Evolutionary conservation across 2,113 vertebrate genomes (phyloP), one percentile per base, ranked within the genome.

Genomic region (Eolophus roseicapilla): DNA sequence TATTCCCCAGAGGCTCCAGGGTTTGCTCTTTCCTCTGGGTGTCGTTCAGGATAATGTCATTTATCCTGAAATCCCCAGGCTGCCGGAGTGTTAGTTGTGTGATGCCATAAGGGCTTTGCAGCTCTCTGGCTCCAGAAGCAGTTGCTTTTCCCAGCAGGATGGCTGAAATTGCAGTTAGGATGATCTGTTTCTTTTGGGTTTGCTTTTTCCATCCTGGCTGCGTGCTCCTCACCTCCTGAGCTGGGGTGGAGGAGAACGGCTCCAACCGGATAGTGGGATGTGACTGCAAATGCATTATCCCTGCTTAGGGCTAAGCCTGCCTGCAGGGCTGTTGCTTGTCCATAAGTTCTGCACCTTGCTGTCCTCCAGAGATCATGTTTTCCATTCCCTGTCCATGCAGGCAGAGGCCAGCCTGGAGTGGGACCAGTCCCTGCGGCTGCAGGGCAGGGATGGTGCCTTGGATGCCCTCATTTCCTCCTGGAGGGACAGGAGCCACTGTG

Each of bases 221-320:
- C 0, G 4, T 77, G 8, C 17, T 77, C 37, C 17, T n/a, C 8
- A 0, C 15, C 17, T 41, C 65, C 55, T 13, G 39, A 29, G 28
- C 62, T 0, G 3, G 55, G 41, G 7, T n/a, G 65, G 43, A 35
- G 25, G 19, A 18, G 19, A 74, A 0, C 19, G 9, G 29, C 20
- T 44, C 0, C 2, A 18, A n/a, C 4, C 0, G 6, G 23, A 33
- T 7, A 1, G 29, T 0, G 0, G 65, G 71, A 13, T 15, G 1
- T 33, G 14, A 7, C 47, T 67, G n/a, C 4, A 60, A 14, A 16
- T 15, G 4, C 5, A 1, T 39, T 3, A 55, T 43, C 21, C 21
- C 74, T n/a, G 50, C 23, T 3, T 12, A 11, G 19, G 55, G 57
- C 71, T 44, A 0, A 2, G 53, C 39, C 44, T 43, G 59, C 11